A percentile compares a stretch with the other conserved stretches of the same genome.
Evolutionary conservation across 2,113 vertebrate species (phyloP).

Genomic region (Cariama cristata): DNA sequence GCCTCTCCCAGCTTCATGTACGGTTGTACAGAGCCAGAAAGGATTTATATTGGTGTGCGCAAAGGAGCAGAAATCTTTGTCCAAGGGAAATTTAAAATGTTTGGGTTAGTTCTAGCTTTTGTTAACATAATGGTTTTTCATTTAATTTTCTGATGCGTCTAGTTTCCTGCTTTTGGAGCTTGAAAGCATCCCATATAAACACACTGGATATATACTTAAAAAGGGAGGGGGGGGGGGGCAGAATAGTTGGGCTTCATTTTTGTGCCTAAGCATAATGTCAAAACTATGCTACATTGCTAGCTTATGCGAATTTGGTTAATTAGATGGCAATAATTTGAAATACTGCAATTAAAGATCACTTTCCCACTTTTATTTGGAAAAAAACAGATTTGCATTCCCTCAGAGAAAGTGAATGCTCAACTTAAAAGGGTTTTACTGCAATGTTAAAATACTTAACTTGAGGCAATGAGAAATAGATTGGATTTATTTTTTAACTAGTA

Average conservation of each 20-base stretch:
- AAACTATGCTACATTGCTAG: background rate
- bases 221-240: background rate
- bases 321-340: background rate
- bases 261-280: background rate
- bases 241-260: background rate
- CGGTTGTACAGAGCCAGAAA: background rate
- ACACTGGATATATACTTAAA: background rate
- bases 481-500: background rate
- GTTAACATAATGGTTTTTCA: background rate
- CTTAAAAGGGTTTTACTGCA: constrained; percentile 21
- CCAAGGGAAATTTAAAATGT: background rate
- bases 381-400: constrained; percentile 3
- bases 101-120: background rate
- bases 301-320: background rate
- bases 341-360: background rate
- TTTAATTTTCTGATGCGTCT: background rate
- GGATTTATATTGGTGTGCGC: background rate
- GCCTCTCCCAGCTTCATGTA: background rate
- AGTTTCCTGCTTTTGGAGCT: background rate
- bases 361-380: background rate
- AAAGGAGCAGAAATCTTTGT: background rate
- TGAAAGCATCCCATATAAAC: background rate
- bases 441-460: constrained; percentile 18
- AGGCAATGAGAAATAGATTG: constrained; percentile 11
- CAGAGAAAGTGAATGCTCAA: background rate